Base-by-base conservation (phyloP, 2,113 vertebrate species). In the Malurus elegans region DNA sequence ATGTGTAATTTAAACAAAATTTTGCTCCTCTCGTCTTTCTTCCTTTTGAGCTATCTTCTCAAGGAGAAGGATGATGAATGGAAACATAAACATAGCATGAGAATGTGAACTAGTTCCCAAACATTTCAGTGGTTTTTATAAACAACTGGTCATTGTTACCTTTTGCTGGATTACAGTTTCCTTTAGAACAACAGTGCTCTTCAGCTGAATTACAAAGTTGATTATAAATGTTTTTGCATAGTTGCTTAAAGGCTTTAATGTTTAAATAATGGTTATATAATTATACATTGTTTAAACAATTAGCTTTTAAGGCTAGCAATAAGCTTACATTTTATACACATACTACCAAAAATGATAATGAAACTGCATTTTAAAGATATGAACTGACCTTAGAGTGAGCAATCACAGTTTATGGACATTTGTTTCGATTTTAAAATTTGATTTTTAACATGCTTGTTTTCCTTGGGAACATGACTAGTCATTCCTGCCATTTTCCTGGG, bases 91-190 rank as follows among this genome's bases (percentile, higher is more conserved):
- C 97, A 97, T 56, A 94, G 96, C 93, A 96, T 96, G 97, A 97
- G 97, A 98, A 98, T 98, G 97, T 98, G 96, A 97, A 86, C 97
- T 97, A 80, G 96, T 97, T 98, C 97, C 97, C 97, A 98, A 98
- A 98, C 97, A 98, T 98, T 97, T 97, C 97, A 97, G 92, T 96
- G 92, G 96, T 88, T 97, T 94, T 96, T 97, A 98, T 98, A 98
- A 98, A 98, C 97, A 98, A 97, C 95, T 97, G 95, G 97, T 97
- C 97, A 88, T 95, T 97, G 95, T 98, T 98, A 98, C 97, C 97
- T 98, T 97, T 97, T 96, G 90, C 95, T 92, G 94, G 95, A 90
- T 95, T 96, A 94, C 57, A 95, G 48, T 96, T 90, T 96, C 89
- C 91, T 88, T 92, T 78, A 90, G 94, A 96, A 92, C 94, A 97